phyloP scores from a whole-genome alignment of 2,113 vertebrate genomes.

The Xyliphius kryptos region DNA sequence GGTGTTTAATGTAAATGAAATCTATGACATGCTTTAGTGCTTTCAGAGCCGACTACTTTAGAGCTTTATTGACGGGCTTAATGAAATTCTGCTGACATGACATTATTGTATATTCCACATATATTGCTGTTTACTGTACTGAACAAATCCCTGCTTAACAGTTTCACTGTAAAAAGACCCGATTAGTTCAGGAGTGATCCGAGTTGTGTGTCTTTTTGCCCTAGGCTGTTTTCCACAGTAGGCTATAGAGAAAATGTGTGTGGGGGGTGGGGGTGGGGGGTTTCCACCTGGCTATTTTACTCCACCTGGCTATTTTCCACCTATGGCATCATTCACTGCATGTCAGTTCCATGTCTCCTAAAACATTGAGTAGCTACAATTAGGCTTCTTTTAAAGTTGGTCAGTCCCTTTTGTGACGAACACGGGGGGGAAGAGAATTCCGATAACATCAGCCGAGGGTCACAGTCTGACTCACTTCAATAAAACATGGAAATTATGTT shows the following conservation, averaged over 20 bases:
- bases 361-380: no score
- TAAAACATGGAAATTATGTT: no score
- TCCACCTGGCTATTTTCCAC: no score
- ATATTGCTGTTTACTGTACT: constrained; percentile 19
- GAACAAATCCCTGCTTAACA: constrained; percentile 10
- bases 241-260: background rate
- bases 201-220: background rate
- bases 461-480: no score
- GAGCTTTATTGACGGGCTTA: constrained; percentile 10
- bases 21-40: constrained; percentile 23
- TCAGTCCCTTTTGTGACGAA: no score
- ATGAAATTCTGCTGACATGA: constrained; percentile 15
- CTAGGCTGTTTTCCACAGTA: background rate
- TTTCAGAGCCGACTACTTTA: constrained; percentile 6
- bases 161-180: constrained; percentile 8
- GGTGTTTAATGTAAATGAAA: constrained; percentile 28
- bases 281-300: no score
- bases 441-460: no score
- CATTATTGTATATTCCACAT: constrained; percentile 1
- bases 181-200: constrained; percentile 24
- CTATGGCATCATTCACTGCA: no score
- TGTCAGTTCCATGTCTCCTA: no score
- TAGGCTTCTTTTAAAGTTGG: no score
- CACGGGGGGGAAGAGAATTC: no score
- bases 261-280: no score